Evolutionary conservation across 1,140 invertebrate species (phyloP).

Genomic region (Acromyrmex heyeri): DNA sequence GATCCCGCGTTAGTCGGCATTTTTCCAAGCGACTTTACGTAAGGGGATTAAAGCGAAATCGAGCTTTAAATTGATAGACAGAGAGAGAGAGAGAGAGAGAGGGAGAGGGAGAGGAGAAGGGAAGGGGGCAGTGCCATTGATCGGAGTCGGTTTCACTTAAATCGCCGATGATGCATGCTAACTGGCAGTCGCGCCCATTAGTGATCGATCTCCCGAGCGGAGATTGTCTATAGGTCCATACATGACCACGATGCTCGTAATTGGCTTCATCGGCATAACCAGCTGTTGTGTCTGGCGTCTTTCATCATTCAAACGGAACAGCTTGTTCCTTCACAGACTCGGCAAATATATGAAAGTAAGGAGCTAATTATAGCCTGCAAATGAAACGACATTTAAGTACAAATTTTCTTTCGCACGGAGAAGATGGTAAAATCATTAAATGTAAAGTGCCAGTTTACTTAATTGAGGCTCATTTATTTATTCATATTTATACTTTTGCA

Average conservation of each 20-base stretch:
- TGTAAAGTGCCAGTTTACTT: background rate
- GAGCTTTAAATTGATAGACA: conserved; percentile 56
- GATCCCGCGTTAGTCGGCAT: conserved; percentile 61
- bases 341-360: conserved; percentile 17
- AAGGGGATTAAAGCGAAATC: conserved; percentile 64
- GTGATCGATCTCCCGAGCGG: conserved; percentile 51
- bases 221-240: conserved; percentile 62
- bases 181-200: conserved; percentile 59
- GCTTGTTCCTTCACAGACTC: conserved; percentile 25
- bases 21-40: conserved; percentile 58
- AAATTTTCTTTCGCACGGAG: background rate
- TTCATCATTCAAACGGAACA: conserved; percentile 60
- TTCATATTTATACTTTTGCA: background rate
- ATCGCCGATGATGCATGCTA: conserved; percentile 65
- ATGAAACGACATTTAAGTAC: background rate
- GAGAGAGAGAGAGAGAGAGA: background rate
- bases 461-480: background rate
- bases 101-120: background rate
- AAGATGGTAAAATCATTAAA: background rate
- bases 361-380: background rate
- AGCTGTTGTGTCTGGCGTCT: conserved; percentile 58
- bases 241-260: conserved; percentile 48
- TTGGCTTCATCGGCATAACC: conserved; percentile 51
- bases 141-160: conserved; percentile 61
- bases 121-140: conserved; percentile 28